Evolutionary conservation across 2,113 vertebrate species (phyloP), one percentile per base, ranked within the genome.

Genomic region (Corythaeola cristata): DNA sequence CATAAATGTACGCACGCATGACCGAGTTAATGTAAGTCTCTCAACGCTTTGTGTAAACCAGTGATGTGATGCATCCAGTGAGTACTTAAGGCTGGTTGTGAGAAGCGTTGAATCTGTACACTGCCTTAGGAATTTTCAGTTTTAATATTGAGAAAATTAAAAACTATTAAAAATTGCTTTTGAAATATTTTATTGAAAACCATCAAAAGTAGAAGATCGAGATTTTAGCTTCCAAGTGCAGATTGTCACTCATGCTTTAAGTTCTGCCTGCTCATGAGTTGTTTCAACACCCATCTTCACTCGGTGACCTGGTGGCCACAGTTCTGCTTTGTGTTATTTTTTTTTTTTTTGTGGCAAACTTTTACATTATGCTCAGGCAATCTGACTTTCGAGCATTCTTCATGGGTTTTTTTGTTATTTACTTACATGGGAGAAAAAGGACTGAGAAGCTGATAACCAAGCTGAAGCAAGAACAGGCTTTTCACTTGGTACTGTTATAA

Each of bases 1-100:
- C 0, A 53, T 67, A 66, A 87, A 59, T 33, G 30, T 63, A 33
- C 1, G 2, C 32, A 56, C 0, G 3, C 5, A 3, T 2, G 3
- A 76, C n/a, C 28, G 72, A 77, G 28, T 55, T 84, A 92, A 84
- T 89, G 15, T 6, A 59, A 68, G 13, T 62, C 56, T 94, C n/a
- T 59, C 50, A 58, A 15, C 5, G 8, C 28, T 5, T 49, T 74
- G 20, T 47, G 16, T 26, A 18, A 63, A 85, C 35, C 12, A 71
- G 39, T 12, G 23, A 3, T 7, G 4, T 44, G 58, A 24, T 53
- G 45, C 18, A 41, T 52, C 28, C 66, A 47, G 14, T n/a, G 33
- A 60, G n/a, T 56, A 14, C 11, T 86, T 71, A 59, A 68, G 49
- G 19, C 28, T 66, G 59, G 8, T n/a, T 55, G 11, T 68, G 75